These are phyloP conservation scores for Bellardia bayeri DNA, from an alignment of 2,888 invertebrate genomes.

Conservation along the genomic window DNA sequence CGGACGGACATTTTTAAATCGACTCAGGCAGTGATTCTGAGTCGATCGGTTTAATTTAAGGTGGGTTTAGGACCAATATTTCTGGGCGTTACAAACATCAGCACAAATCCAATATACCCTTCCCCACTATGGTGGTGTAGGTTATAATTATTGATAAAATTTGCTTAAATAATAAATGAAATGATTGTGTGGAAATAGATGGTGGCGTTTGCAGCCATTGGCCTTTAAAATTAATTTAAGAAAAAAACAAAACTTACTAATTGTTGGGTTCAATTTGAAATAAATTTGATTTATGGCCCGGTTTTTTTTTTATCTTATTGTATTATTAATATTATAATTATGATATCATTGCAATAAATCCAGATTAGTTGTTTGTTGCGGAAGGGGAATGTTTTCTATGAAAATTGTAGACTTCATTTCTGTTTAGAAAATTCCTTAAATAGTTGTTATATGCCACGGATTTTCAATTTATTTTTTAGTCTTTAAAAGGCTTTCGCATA, in stretches of 20 bases:
- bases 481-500: too few relatives aligned
- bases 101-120: too few relatives aligned
- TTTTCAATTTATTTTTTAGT: slow-evolving; percentile 3
- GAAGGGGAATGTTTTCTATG: not conserved
- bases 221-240: slow-evolving; percentile 23
- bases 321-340: slow-evolving; percentile 16
- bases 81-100: too few relatives aligned
- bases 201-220: slow-evolving; percentile 6
- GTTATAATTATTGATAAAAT: too few relatives aligned
- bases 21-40: too few relatives aligned
- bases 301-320: not conserved
- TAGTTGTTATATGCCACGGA: not conserved
- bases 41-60: too few relatives aligned
- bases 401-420: slow-evolving; percentile 6
- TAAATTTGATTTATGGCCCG: slow-evolving; percentile 41
- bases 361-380: not conserved
- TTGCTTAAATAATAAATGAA: not conserved
- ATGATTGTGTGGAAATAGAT: not conserved
- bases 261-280: slow-evolving; percentile 19
- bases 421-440: not conserved
- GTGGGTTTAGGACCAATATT: too few relatives aligned
- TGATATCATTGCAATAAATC: slow-evolving; percentile 49
- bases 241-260: slow-evolving; percentile 41
- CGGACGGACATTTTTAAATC: too few relatives aligned
- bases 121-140: too few relatives aligned